Evolutionary conservation across 2,888 invertebrate genomes (phyloP).

Genomic region (Drosophila emarginata): DNA sequence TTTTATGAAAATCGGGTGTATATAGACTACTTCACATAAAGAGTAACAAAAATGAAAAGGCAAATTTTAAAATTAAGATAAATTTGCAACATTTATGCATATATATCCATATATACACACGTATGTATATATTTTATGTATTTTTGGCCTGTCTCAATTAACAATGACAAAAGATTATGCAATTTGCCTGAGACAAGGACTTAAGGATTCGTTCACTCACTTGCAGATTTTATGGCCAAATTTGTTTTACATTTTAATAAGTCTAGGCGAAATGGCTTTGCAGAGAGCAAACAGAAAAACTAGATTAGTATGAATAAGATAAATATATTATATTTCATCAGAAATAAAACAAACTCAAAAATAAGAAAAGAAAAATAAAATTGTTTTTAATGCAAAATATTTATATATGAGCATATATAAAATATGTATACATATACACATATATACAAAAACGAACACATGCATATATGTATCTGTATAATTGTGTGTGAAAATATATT

Average conservation of each 20-base stretch:
- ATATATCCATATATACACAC: not conserved
- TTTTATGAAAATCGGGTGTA: not conserved
- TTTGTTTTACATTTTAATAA: constrained; percentile 8
- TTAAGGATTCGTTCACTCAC: not conserved
- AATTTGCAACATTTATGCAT: constrained; percentile 4
- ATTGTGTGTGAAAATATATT: not conserved
- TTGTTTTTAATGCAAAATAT: too few relatives aligned
- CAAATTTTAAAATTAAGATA: constrained; percentile 31
- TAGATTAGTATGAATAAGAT: not conserved
- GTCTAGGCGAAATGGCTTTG: not conserved
- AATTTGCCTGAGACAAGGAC: constrained; percentile 12
- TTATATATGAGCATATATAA: too few relatives aligned
- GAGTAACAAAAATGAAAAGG: too few relatives aligned
- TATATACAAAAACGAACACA: not conserved
- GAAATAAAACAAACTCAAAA: not conserved
- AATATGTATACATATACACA: too few relatives aligned
- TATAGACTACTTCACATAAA: not conserved
- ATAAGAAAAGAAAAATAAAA: not conserved
- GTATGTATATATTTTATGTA: not conserved
- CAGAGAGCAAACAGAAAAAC: not conserved
- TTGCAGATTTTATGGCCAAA: constrained; percentile 7
- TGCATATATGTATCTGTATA: too few relatives aligned
- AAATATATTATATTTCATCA: constrained; percentile 6
- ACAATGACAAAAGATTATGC: constrained; percentile 5
- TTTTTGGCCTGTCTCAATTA: constrained; percentile 10